Conservation (phyloP, 2,888 invertebrate species). For the Acanthococcus lagerstroemiae region DNA sequence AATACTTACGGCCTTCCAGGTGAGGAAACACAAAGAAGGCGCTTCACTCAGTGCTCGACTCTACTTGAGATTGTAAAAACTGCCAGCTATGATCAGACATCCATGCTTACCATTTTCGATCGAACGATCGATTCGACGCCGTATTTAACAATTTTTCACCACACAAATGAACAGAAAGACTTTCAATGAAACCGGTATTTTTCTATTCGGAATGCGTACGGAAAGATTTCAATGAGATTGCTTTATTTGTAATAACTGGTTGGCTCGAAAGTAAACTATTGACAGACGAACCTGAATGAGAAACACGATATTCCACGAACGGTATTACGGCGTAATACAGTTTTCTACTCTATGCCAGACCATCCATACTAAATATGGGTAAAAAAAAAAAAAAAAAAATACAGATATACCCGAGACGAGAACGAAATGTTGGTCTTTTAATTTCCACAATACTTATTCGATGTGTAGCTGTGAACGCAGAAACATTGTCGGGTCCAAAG, state of each 20-base stretch:
- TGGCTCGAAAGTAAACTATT: constrained; percentile 14
- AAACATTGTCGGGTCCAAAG: too few species aligned
- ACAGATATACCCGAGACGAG: not conserved
- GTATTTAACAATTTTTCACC: not conserved
- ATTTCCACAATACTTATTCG: not conserved
- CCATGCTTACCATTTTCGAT: too few species aligned
- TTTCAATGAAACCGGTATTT: constrained; percentile 20
- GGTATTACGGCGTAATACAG: not conserved
- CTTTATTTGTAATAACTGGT: constrained; percentile 28
- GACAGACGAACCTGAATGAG: constrained; percentile 18
- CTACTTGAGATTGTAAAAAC: too few species aligned
- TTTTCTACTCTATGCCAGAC: not conserved
- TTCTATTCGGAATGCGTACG: constrained; percentile 20
- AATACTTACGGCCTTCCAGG: too few species aligned
- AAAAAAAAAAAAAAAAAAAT: constrained; percentile 5
- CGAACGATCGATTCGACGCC: too few species aligned
- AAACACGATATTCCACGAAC: constrained; percentile 22
- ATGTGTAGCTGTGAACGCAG: too few species aligned
- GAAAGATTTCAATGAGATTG: constrained; percentile 15
- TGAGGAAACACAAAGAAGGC: too few species aligned
- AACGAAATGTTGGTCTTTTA: not conserved
- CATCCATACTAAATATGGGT: constrained; percentile 6
- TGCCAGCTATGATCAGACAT: too few species aligned
- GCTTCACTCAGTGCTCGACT: too few species aligned
- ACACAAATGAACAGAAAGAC: not conserved